phyloP scores from a whole-genome alignment of 1,140 invertebrate species.

The Teleopsis dalmanni region DNA sequence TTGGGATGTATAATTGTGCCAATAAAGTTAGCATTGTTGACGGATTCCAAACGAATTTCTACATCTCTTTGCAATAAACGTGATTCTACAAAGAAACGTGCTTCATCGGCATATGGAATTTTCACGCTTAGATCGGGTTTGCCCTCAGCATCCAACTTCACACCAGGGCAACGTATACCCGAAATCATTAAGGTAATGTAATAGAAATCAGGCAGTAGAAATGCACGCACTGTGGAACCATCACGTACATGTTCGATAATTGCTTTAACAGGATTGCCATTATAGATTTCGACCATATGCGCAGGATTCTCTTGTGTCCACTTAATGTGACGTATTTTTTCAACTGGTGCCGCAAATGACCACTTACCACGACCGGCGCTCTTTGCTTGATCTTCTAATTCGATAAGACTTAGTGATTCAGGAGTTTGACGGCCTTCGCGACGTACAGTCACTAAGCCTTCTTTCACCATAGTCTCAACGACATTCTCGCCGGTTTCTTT shows the following conservation, averaged over 20 bases:
- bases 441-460: conserved; percentile 81
- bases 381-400: conserved; percentile 88
- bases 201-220: conserved; percentile 69
- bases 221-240: conserved; percentile 87
- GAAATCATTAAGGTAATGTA: conserved; percentile 91
- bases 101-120: conserved; percentile 47
- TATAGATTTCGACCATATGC: conserved; percentile 71
- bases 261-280: conserved; percentile 72
- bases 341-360: conserved; percentile 49
- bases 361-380: conserved; percentile 80
- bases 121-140: conserved; percentile 53
- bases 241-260: conserved; percentile 94
- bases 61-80: conserved; percentile 89
- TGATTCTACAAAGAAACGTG: conserved; percentile 82
- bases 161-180: conserved; percentile 79
- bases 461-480: conserved; percentile 74
- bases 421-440: conserved; percentile 63
- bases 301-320: conserved; percentile 80
- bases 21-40: conserved; percentile 88
- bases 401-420: conserved; percentile 62
- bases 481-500: conserved; percentile 72
- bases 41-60: conserved; percentile 83
- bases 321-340: conserved; percentile 70
- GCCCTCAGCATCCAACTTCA: conserved; percentile 61
- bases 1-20: conserved; percentile 90